Conservation (phyloP, 1,140 invertebrate species). For the Zaprionus davidi region DNA sequence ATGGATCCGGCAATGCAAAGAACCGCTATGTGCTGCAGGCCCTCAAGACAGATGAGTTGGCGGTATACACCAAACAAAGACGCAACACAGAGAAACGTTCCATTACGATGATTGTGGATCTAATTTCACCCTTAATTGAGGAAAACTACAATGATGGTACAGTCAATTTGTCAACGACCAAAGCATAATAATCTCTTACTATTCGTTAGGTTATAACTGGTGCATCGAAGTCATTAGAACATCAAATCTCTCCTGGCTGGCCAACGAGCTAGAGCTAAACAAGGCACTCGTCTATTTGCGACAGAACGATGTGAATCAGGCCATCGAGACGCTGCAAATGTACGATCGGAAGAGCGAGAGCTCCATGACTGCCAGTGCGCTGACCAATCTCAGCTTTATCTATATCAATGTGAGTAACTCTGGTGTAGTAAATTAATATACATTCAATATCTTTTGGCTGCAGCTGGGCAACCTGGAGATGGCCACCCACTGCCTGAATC, state of each 20-base stretch:
- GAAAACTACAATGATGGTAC: slow-evolving; percentile 89
- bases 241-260: slow-evolving; percentile 89
- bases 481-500: slow-evolving; percentile 92
- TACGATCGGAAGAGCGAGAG: slow-evolving; percentile 95
- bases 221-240: slow-evolving; percentile 93
- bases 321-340: slow-evolving; percentile 94
- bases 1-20: slow-evolving; percentile 47
- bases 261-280: slow-evolving; percentile 96
- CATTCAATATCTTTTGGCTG: neutral
- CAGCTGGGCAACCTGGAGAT: slow-evolving; percentile 93
- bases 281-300: slow-evolving; percentile 96
- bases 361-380: slow-evolving; percentile 93
- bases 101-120: slow-evolving; percentile 95
- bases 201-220: slow-evolving; percentile 87
- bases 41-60: slow-evolving; percentile 92
- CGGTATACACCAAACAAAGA: slow-evolving; percentile 90
- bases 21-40: slow-evolving; percentile 88
- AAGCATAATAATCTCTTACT: neutral
- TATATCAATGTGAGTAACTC: slow-evolving; percentile 90
- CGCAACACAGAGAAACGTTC: slow-evolving; percentile 92
- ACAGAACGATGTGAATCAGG: slow-evolving; percentile 92
- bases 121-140: slow-evolving; percentile 95
- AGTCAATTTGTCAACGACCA: slow-evolving; percentile 65
- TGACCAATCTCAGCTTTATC: slow-evolving; percentile 96
- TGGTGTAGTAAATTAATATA: neutral